Conservation (phyloP, 2,113 vertebrate species). For the Pluvialis apricaria region DNA sequence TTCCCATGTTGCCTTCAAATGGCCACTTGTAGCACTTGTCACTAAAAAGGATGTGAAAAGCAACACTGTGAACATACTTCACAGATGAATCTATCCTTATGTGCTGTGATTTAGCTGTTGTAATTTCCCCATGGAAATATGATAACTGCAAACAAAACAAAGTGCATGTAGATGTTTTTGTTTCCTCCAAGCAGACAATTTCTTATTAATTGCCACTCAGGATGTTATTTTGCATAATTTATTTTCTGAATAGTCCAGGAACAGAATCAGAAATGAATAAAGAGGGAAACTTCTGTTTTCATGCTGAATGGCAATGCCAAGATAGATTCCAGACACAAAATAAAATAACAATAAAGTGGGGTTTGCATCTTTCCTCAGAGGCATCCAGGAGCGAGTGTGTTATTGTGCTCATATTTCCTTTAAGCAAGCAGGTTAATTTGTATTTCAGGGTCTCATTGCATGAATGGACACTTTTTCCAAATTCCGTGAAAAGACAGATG, state of each 20-base stretch:
- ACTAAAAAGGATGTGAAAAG: not conserved
- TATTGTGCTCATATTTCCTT: not conserved
- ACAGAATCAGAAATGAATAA: not conserved
- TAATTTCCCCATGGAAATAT: not conserved
- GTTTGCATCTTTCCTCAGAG: not conserved
- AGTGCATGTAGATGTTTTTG: not conserved
- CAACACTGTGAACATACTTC: not conserved
- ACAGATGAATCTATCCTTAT: not conserved
- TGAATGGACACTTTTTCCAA: not conserved
- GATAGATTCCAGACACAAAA: not conserved
- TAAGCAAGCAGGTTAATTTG: not conserved
- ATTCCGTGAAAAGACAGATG: not conserved
- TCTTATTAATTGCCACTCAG: not conserved
- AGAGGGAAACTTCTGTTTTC: not conserved
- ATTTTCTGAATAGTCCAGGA: not conserved
- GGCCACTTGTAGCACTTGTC: not conserved
- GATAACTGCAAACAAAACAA: not conserved
- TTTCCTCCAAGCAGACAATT: not conserved
- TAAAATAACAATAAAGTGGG: not conserved
- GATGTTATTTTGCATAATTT: conserved; percentile 2
- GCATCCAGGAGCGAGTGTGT: not conserved
- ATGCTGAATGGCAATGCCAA: not conserved
- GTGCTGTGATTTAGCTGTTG: not conserved
- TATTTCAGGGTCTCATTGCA: not conserved
- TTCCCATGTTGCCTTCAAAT: not conserved